Base-by-base conservation (phyloP, 2,113 vertebrate genomes). In the Pseudorasbora parva region DNA sequence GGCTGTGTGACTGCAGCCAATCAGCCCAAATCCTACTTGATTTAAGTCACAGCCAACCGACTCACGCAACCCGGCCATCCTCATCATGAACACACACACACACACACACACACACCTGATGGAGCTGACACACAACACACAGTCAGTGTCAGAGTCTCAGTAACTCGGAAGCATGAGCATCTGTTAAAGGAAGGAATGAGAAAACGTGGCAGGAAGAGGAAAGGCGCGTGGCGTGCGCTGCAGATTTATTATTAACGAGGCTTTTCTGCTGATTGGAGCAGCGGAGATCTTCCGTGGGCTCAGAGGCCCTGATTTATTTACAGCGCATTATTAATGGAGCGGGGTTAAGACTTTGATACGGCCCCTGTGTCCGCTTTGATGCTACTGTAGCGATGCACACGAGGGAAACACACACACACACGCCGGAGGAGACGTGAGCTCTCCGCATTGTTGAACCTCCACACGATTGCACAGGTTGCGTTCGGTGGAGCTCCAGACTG, bases 301-400 rank as follows among this genome's bases (percentile, higher is more conserved):
- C 92, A 83, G 88, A 90, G 81, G 89, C 78, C 87, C 88, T 90
- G 89, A 92, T 92, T 94, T 95, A 93, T 92, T 94, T 91, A 93
- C 92, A 90, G 81, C 88, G 85, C 85, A 93, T 94, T 93, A 94
- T 86, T 92, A 93, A 94, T 92, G 87, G 59, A 95, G 88, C 73
- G 91, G 88, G 92, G 91, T 90, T 93, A 94, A 93, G 88, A 93
- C 89, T 95, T 93, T 93, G 92, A 95, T 93, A 90, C 77, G 92
- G 86, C 85, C 88, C 68, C 86, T 87, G 81, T 88, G 87, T 83
- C 88, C 59, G 68, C 93, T 94, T 92, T 94, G 89, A 93, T 90
- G 86, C 87, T 87, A 80, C 83, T 88, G 78, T n/a, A 88, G 68
- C 17, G 75, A 72, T 64, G 17, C 72, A 30, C 79, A 85, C 8